Percentiles rank a stretch among this genome's conserved stretches.
Evolutionary conservation across 2,113 vertebrate species (phyloP).

Genomic region (Cromileptes altivelis): DNA sequence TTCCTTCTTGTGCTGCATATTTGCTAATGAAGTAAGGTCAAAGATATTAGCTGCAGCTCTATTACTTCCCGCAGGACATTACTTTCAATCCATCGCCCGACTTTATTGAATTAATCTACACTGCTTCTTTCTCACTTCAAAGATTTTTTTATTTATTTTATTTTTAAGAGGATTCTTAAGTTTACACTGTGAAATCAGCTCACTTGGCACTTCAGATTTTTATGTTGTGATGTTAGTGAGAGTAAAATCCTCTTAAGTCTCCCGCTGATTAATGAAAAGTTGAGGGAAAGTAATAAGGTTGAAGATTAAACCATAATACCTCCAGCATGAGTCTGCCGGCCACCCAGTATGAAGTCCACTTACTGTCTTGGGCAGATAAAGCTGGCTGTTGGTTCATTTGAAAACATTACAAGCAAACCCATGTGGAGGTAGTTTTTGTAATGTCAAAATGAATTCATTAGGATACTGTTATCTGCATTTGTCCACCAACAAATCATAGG

Average conservation of each 20-base stretch:
- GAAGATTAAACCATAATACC: slow-evolving; percentile 64
- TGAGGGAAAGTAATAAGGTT: slow-evolving; percentile 57
- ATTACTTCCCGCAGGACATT: not conserved
- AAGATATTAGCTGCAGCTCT: not conserved
- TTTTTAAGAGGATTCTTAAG: slow-evolving; percentile 10
- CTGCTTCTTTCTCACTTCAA: not conserved
- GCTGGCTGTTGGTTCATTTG: slow-evolving; percentile 14
- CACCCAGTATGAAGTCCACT: slow-evolving; percentile 43
- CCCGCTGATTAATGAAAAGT: slow-evolving; percentile 64
- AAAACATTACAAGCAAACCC: not conserved
- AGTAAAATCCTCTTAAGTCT: slow-evolving; percentile 59
- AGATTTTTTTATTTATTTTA: not conserved
- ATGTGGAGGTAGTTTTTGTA: not conserved
- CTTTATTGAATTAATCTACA: not conserved
- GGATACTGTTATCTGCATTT: not conserved
- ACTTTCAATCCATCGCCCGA: not conserved
- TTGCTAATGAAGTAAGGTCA: not conserved
- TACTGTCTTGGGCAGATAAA: slow-evolving; percentile 20
- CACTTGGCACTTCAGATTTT: slow-evolving; percentile 21
- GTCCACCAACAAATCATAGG: not conserved
- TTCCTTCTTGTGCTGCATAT: not conserved
- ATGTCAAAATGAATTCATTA: not conserved
- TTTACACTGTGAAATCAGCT: slow-evolving; percentile 38
- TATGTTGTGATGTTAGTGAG: slow-evolving; percentile 32
- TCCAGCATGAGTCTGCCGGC: not conserved